Evolutionary conservation across 2,888 invertebrate species (phyloP).

Genomic region (Drosophila siamana): DNA sequence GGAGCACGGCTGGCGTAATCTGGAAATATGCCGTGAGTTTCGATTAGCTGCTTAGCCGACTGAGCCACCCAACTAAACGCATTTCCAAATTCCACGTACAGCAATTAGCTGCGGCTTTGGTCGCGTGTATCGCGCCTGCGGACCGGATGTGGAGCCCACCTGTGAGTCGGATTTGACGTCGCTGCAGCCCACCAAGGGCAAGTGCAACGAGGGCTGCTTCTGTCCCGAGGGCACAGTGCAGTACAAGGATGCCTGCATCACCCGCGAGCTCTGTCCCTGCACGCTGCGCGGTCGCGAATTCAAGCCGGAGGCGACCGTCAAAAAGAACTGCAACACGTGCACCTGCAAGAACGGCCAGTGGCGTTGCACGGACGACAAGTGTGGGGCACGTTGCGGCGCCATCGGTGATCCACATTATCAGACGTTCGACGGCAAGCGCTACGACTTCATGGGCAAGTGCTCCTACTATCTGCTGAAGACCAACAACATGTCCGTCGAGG

Average conservation of each 20-base stretch:
- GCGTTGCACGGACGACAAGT: constrained; percentile 91
- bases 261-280: constrained; percentile 92
- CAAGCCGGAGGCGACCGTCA: constrained; percentile 89
- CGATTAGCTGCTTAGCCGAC: too few species aligned
- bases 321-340: constrained; percentile 94
- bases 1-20: constrained; percentile 91
- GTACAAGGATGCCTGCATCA: constrained; percentile 91
- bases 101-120: constrained; percentile 92
- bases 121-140: constrained; percentile 92
- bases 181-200: constrained; percentile 70
- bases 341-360: constrained; percentile 91
- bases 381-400: constrained; percentile 94
- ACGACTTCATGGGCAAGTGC: constrained; percentile 96
- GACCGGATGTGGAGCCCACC: constrained; percentile 89
- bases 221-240: constrained; percentile 92
- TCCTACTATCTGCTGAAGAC: constrained; percentile 92
- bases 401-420: constrained; percentile 96
- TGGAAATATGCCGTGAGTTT: constrained; percentile 94
- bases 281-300: constrained; percentile 90
- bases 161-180: constrained; percentile 88
- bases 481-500: constrained; percentile 89
- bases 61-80: too few species aligned
- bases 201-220: constrained; percentile 95
- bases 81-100: constrained; percentile 81
- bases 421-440: constrained; percentile 95